A percentile compares a stretch with the other conserved stretches of the same genome.
These are phyloP conservation scores for Drosophila orena DNA, from an alignment of 1,140 invertebrate species.

Conservation along the genomic window DNA sequence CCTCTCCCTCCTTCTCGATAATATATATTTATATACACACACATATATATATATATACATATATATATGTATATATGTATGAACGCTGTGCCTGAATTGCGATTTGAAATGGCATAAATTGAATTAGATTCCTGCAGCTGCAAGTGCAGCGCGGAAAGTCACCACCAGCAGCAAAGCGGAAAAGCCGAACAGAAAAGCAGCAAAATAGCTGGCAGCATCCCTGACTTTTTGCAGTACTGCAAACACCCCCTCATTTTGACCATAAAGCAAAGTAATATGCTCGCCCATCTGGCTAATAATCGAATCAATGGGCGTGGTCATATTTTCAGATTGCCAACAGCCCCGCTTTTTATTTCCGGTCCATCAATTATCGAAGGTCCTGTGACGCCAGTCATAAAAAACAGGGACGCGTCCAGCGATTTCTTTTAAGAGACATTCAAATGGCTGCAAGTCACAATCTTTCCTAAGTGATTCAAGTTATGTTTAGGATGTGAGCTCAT, in stretches of 20 bases:
- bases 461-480: too few species aligned
- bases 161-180: slow-evolving; percentile 21
- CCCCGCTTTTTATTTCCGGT: slow-evolving; percentile 34
- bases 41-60: not conserved
- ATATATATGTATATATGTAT: not conserved
- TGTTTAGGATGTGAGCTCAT: too few species aligned
- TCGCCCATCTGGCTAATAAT: slow-evolving; percentile 54
- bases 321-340: slow-evolving; percentile 30
- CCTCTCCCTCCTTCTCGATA: not conserved
- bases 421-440: not conserved
- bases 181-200: not conserved
- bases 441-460: too few species aligned
- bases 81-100: slow-evolving; percentile 35
- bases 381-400: not conserved
- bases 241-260: not conserved
- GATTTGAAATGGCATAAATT: slow-evolving; percentile 73
- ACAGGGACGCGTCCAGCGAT: not conserved
- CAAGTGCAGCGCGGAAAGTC: slow-evolving; percentile 59
- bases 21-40: too few species aligned
- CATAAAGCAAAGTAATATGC: slow-evolving; percentile 49
- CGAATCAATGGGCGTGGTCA: slow-evolving; percentile 50
- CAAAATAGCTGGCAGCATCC: slow-evolving; percentile 10
- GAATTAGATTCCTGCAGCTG: slow-evolving; percentile 70
- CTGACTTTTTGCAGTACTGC: not conserved
- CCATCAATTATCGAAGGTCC: slow-evolving; percentile 39